Evolutionary conservation across 2,113 vertebrate species (phyloP).

Genomic region (Oncorhynchus mykiss): DNA sequence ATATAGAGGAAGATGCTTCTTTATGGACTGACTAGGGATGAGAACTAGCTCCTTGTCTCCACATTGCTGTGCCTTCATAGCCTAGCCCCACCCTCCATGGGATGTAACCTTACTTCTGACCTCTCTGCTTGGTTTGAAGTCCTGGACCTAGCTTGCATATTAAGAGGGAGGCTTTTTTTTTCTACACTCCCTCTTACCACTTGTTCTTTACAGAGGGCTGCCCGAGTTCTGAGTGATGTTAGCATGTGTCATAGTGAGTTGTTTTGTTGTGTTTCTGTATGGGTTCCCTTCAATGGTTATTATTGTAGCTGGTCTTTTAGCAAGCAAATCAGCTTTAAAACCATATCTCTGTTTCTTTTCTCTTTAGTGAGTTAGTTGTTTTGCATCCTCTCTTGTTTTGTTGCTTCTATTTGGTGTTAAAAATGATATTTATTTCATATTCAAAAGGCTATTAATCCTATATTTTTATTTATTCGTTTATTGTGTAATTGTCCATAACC

Average conservation of each 20-base stretch:
- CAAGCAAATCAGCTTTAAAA: too few species aligned
- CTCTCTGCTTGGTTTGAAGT: neutral
- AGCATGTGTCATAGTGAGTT: conserved; percentile 45
- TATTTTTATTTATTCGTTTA: too few species aligned
- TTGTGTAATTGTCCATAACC: neutral
- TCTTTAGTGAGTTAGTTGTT: too few species aligned
- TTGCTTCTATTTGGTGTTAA: too few species aligned
- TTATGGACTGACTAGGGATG: neutral
- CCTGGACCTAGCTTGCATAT: neutral
- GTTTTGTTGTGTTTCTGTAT: too few species aligned
- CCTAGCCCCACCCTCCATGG: neutral
- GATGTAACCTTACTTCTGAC: neutral
- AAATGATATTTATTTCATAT: too few species aligned
- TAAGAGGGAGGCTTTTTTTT: conserved; percentile 22
- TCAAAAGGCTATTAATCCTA: too few species aligned
- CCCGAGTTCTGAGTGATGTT: conserved; percentile 52
- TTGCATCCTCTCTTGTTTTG: too few species aligned
- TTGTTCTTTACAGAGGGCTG: conserved; percentile 39
- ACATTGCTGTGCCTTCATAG: neutral
- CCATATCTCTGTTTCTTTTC: too few species aligned
- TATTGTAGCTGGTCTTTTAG: too few species aligned
- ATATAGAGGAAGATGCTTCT: neutral
- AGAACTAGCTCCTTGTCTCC: neutral
- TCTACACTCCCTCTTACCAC: conserved; percentile 33
- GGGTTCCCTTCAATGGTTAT: too few species aligned